Conservation (phyloP, 2,113 vertebrate species). For the Apus apus region DNA sequence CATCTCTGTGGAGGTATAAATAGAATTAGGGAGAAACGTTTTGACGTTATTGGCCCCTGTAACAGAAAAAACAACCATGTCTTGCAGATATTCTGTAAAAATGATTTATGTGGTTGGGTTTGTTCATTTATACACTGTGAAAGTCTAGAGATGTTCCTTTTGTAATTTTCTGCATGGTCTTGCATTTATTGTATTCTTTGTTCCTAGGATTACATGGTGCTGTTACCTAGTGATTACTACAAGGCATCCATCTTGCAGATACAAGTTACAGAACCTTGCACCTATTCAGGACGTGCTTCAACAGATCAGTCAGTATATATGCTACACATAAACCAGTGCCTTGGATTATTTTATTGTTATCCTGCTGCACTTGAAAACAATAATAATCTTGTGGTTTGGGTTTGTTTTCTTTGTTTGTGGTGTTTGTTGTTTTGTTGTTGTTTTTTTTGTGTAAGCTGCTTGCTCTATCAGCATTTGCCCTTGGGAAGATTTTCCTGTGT, state of each 20-base stretch:
- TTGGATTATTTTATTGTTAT: neutral
- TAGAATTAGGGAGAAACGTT: neutral
- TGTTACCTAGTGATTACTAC: constrained; percentile 91
- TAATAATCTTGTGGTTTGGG: constrained; percentile 1
- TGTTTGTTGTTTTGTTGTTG: no score
- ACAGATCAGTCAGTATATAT: constrained; percentile 82
- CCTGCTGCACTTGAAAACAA: neutral
- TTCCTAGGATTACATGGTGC: constrained; percentile 90
- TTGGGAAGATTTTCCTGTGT: constrained; percentile 84
- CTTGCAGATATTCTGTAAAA: neutral
- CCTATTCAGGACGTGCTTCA: constrained; percentile 23
- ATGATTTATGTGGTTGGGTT: neutral
- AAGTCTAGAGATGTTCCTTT: neutral
- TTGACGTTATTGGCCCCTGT: neutral
- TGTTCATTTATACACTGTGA: neutral
- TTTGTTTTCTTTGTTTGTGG: neutral
- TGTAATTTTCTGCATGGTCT: neutral
- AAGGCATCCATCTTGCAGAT: constrained; percentile 85
- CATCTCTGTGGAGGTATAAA: neutral
- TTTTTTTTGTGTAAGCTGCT: constrained; percentile 79
- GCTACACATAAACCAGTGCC: neutral
- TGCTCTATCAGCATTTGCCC: constrained; percentile 88
- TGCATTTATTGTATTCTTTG: neutral
- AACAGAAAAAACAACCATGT: neutral
- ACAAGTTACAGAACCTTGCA: constrained; percentile 86